Conservation (phyloP, 2,113 vertebrate species). For the Rhineura floridana region DNA sequence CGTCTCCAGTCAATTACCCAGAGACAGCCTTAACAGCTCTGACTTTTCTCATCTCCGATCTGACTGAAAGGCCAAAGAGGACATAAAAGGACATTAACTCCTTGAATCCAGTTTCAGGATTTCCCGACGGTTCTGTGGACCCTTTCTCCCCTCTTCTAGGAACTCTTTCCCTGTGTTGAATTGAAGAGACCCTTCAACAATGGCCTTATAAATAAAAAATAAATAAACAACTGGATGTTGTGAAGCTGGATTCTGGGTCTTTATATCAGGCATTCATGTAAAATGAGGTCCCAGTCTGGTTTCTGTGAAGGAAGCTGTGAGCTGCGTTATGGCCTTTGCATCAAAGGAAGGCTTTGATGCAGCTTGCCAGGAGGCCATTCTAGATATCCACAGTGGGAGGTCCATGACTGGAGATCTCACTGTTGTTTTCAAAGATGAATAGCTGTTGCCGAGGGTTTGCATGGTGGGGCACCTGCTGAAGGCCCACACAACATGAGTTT, state of each 20-base stretch:
- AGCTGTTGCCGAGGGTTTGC: too few relatives aligned
- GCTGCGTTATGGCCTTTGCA: background rate
- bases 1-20: background rate
- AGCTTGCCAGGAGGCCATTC: background rate
- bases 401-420: background rate
- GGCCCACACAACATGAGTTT: too few relatives aligned
- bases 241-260: background rate
- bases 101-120: background rate
- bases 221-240: background rate
- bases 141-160: too few relatives aligned
- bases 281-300: background rate
- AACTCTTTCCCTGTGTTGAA: background rate
- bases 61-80: background rate
- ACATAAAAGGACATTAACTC: constrained; percentile 1
- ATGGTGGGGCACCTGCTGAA: too few relatives aligned
- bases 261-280: background rate
- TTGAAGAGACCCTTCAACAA: background rate
- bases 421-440: background rate
- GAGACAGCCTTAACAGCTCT: background rate
- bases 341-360: background rate
- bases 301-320: background rate
- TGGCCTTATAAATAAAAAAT: background rate
- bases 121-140: background rate
- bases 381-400: background rate
- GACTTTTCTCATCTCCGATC: background rate